Evolutionary conservation across 2,888 invertebrate genomes (phyloP).

Genomic region (Cephus pulcher): DNA sequence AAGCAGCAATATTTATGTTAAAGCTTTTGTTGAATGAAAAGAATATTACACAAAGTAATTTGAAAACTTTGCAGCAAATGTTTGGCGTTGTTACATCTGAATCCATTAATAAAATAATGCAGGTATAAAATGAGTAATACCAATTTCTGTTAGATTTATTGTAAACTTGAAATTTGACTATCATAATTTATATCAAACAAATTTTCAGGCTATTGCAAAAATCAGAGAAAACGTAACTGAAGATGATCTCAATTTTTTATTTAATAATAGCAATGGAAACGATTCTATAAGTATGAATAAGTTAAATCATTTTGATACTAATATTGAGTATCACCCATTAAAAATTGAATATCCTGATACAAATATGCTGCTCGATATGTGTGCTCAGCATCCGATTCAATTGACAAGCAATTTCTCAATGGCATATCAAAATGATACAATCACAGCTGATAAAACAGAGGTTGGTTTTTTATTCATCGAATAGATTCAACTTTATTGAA

Average conservation of each 20-base stretch:
- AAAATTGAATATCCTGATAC: conserved; percentile 52
- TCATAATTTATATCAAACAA: not conserved
- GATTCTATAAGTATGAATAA: conserved; percentile 6
- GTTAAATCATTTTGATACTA: conserved; percentile 41
- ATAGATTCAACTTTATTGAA: not conserved
- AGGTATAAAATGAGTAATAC: conserved; percentile 57
- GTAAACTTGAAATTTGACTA: not conserved
- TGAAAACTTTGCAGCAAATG: conserved; percentile 70
- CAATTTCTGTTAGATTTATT: conserved; percentile 9
- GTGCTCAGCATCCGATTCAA: conserved; percentile 28
- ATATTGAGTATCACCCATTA: conserved; percentile 46
- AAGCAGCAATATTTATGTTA: conserved; percentile 73
- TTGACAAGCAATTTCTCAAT: conserved; percentile 50
- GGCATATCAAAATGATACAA: conserved; percentile 38
- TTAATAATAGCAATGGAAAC: conserved; percentile 29
- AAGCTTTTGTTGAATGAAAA: conserved; percentile 73
- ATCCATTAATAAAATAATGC: conserved; percentile 71
- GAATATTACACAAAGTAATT: conserved; percentile 71
- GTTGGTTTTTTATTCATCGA: conserved; percentile 27
- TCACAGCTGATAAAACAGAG: conserved; percentile 28
- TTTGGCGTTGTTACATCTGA: conserved; percentile 72
- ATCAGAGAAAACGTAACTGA: conserved; percentile 44
- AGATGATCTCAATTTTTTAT: conserved; percentile 44
- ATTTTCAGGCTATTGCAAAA: conserved; percentile 66
- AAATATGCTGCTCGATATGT: conserved; percentile 49